A percentile compares a stretch with the other conserved stretches of the same genome.
Evolutionary conservation across 2,888 invertebrate genomes (phyloP).

Genomic region (Nesidiocoris tenuis): DNA sequence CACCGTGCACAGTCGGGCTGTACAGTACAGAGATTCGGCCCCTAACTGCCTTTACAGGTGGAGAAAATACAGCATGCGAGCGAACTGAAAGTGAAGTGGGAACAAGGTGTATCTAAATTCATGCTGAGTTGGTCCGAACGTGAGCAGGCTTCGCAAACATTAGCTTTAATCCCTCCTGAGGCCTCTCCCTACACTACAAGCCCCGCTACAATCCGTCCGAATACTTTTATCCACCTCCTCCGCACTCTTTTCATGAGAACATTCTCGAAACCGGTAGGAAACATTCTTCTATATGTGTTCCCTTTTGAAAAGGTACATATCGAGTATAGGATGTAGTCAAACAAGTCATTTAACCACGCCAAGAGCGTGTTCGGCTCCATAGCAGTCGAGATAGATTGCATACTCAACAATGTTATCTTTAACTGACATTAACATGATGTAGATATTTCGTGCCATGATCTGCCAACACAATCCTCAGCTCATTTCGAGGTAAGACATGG

Average conservation of each 20-base stretch:
- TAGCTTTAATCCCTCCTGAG: conserved; percentile 31
- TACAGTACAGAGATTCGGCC: not conserved
- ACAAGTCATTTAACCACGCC: too few relatives aligned
- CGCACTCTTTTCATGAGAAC: not conserved
- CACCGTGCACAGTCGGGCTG: not conserved
- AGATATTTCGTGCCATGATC: too few relatives aligned
- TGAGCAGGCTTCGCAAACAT: conserved; percentile 32
- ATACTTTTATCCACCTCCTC: not conserved
- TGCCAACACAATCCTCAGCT: too few relatives aligned
- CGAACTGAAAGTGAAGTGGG: not conserved
- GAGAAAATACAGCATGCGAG: not conserved
- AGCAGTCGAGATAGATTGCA: too few relatives aligned
- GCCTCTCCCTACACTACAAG: not conserved
- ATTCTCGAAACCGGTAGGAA: not conserved
- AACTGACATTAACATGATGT: too few relatives aligned
- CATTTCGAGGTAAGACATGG: too few relatives aligned
- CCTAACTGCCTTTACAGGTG: not conserved
- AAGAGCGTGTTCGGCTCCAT: too few relatives aligned
- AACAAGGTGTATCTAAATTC: conserved; percentile 34
- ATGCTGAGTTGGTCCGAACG: conserved; percentile 38
- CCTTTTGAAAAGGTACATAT: too few relatives aligned
- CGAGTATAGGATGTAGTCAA: too few relatives aligned
- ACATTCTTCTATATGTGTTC: not conserved
- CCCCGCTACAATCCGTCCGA: not conserved
- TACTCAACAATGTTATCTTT: too few relatives aligned